Conservation (phyloP, 2,797 vertebrate species). For the Uromys caudimaculatus region DNA sequence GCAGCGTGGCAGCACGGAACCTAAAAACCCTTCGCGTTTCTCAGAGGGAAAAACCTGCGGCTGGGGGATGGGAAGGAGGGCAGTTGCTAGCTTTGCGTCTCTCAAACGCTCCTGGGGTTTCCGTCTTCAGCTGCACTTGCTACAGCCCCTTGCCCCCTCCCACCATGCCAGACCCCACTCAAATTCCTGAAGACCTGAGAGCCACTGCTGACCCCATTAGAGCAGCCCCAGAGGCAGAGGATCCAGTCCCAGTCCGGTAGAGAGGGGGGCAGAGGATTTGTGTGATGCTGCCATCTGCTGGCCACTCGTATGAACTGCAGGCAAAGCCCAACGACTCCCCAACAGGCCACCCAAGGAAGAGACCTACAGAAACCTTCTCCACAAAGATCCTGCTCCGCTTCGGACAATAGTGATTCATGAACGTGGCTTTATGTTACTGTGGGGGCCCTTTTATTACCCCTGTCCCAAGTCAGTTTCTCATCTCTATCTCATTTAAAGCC, state of each 20-base stretch:
- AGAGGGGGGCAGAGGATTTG: background rate
- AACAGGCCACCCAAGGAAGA: background rate
- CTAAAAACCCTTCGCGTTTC: background rate
- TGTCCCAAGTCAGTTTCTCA: background rate
- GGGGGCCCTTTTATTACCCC: background rate
- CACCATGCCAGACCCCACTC: background rate
- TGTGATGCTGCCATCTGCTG: slow-evolving; percentile 72
- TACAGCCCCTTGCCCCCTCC: background rate
- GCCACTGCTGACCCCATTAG: background rate
- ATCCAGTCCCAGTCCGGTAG: background rate
- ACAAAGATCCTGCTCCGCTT: background rate
- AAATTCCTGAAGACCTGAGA: background rate
- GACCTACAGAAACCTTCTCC: background rate
- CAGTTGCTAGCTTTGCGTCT: background rate
- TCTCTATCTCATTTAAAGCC: background rate
- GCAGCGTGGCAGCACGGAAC: background rate
- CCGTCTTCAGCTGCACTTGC: background rate
- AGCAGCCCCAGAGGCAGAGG: background rate
- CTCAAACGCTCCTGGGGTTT: background rate
- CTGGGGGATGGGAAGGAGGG: too few relatives aligned
- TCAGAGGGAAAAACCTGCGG: slow-evolving; percentile 3
- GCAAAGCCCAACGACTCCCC: background rate
- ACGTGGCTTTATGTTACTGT: background rate
- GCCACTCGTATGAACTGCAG: background rate
- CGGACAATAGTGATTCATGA: background rate